Conservation (phyloP, 2,888 invertebrate genomes). For the Tipula vernalis region DNA sequence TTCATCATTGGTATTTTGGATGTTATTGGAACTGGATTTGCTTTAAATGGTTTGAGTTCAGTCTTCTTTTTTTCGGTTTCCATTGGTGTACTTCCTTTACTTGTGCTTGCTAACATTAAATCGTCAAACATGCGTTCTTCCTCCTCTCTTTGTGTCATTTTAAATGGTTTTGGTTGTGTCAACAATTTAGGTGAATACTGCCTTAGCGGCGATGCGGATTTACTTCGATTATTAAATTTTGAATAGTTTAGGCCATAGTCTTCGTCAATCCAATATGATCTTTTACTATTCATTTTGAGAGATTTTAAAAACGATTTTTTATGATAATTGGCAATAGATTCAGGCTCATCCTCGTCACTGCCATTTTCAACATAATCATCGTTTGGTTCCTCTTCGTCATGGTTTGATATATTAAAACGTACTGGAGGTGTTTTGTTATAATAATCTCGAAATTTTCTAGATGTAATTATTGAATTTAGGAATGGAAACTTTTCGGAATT, state of each 20-base stretch:
- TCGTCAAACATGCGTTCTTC: slow-evolving; percentile 46
- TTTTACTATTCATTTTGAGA: background rate
- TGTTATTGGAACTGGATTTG: slow-evolving; percentile 53
- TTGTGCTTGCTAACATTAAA: slow-evolving; percentile 22
- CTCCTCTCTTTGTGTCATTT: slow-evolving; percentile 57
- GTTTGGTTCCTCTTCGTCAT: background rate
- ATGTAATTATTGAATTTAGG: background rate
- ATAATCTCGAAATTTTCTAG: background rate
- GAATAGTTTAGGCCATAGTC: background rate
- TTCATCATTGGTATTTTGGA: slow-evolving; percentile 59
- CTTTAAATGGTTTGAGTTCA: slow-evolving; percentile 38
- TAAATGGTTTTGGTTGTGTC: slow-evolving; percentile 55
- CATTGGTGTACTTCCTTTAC: slow-evolving; percentile 26
- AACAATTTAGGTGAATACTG: slow-evolving; percentile 35
- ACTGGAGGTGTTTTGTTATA: background rate
- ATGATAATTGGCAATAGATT: background rate
- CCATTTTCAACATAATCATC: background rate
- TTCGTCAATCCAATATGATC: background rate
- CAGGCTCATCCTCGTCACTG: background rate
- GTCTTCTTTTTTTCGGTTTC: slow-evolving; percentile 38
- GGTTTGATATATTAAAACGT: slow-evolving; percentile 7
- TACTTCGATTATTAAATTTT: slow-evolving; percentile 31
- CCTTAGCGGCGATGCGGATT: slow-evolving; percentile 44
- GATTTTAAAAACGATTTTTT: slow-evolving; percentile 6
- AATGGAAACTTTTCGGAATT: background rate